phyloP scores from a whole-genome alignment of 2,888 invertebrate species.

The Mesorhabditis sp. region DNA sequence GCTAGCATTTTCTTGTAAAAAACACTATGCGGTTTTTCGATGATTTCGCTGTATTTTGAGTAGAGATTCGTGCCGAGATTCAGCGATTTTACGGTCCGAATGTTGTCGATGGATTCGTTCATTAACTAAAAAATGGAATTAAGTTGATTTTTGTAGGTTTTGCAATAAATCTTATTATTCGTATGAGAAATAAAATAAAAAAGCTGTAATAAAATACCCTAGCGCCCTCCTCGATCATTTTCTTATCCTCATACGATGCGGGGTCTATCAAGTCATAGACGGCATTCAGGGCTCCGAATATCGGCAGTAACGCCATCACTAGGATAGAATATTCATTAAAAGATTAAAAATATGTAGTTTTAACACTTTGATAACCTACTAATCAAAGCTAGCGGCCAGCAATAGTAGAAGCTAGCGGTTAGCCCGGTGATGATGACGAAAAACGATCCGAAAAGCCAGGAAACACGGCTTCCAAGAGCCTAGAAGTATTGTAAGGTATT shows the following conservation, averaged over 20 bases:
- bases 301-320: neutral
- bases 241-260: neutral
- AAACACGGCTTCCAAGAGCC: neutral
- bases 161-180: too few relatives aligned
- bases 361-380: neutral
- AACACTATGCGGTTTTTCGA: neutral
- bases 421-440: neutral
- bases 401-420: neutral
- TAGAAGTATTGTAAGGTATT: neutral
- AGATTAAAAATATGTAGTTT: too few relatives aligned
- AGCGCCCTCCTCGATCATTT: neutral
- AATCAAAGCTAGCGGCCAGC: neutral
- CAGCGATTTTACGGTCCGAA: neutral
- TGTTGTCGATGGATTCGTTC: neutral
- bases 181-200: conserved; percentile 1
- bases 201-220: neutral
- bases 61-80: neutral
- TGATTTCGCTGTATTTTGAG: neutral
- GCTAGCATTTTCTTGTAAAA: too few relatives aligned
- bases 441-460: neutral
- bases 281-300: neutral
- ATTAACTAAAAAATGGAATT: neutral
- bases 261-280: neutral
- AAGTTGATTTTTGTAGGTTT: neutral
- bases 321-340: neutral